Conservation (phyloP, 2,113 vertebrate genomes). For the Leucosticte australis region DNA sequence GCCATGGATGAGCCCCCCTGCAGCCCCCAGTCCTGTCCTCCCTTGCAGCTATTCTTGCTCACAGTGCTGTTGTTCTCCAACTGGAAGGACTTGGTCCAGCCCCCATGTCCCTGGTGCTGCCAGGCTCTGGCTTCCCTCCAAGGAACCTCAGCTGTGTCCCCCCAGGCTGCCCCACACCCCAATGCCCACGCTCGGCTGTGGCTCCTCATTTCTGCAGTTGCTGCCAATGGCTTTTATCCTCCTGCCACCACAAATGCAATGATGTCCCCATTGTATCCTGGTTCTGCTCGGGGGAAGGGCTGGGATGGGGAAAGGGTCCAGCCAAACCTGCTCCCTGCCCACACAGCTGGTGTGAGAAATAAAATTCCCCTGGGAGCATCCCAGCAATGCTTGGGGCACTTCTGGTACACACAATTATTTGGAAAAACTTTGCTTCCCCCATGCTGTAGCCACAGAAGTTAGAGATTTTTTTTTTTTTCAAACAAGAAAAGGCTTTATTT, state of each 20-base stretch:
- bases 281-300: neutral
- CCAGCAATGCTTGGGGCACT: fast-evolving
- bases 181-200: fast-evolving
- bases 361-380: neutral
- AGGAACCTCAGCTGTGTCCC: neutral
- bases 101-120: fast-evolving
- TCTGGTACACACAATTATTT: neutral
- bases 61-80: fast-evolving
- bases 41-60: neutral
- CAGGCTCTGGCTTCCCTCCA: neutral
- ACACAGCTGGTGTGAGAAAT: neutral
- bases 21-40: neutral
- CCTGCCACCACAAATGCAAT: neutral
- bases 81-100: neutral
- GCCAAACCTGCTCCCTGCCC: neutral
- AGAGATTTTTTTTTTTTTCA: neutral
- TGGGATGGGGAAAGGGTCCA: neutral
- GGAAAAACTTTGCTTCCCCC: neutral
- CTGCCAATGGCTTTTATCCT: neutral
- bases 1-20: neutral
- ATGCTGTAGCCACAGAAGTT: neutral
- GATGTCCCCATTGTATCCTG: neutral
- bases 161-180: neutral
- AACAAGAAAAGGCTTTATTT: neutral
- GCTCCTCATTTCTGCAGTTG: neutral